Evolutionary conservation across 2,888 invertebrate species (phyloP).

Genomic region (Electrophaes corylata): DNA sequence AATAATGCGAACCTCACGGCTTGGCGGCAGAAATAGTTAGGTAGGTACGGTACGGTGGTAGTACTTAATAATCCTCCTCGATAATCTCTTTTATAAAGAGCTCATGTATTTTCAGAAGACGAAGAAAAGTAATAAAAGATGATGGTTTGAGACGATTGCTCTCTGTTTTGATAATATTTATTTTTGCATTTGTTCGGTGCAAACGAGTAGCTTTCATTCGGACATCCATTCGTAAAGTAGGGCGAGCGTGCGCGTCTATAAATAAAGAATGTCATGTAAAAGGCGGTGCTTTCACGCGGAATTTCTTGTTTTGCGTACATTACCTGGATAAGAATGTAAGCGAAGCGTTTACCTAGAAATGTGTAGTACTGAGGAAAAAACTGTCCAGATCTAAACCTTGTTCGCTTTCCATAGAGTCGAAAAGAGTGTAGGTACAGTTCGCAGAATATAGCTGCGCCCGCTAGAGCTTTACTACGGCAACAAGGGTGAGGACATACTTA

Average conservation of each 20-base stretch:
- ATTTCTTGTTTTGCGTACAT: conserved; percentile 56
- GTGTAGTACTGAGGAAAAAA: conserved; percentile 11
- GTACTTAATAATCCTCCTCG: too few species aligned
- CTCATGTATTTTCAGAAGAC: too few species aligned
- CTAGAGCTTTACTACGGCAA: conserved; percentile 39
- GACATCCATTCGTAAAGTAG: conserved; percentile 62
- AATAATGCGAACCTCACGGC: too few species aligned
- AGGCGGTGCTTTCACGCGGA: conserved; percentile 51
- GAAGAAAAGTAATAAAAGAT: too few species aligned
- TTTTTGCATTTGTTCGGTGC: conserved; percentile 40
- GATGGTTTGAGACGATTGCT: too few species aligned
- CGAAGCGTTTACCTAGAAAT: conserved; percentile 32
- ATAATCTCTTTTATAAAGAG: too few species aligned
- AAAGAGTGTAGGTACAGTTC: conserved; percentile 24
- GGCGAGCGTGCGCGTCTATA: conserved; percentile 60
- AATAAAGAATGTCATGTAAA: conserved; percentile 66
- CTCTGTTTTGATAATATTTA: conserved; percentile 2
- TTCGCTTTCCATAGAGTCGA: not conserved
- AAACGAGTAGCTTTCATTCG: conserved; percentile 53
- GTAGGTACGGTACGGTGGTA: too few species aligned
- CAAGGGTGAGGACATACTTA: conserved; percentile 33
- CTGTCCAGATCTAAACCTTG: conserved; percentile 12
- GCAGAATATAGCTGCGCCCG: conserved; percentile 29
- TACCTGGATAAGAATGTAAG: conserved; percentile 40
- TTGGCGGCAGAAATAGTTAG: too few species aligned